Evolutionary conservation across 2,888 invertebrate genomes (phyloP), one percentile per base, ranked within the genome.

Genomic region (Vannuccia rotundouncinata): DNA sequence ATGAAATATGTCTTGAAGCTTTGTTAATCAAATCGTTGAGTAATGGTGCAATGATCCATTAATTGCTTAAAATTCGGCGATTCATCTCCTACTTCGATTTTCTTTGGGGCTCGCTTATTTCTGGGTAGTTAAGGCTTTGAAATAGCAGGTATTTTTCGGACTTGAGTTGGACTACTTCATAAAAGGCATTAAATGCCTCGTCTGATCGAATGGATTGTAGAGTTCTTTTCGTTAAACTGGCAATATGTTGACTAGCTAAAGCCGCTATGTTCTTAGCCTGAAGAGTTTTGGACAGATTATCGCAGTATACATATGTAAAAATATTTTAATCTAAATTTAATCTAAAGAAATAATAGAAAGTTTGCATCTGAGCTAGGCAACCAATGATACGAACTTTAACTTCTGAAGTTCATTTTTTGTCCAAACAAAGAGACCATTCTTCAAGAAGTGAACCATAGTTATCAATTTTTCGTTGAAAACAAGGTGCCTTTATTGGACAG

Each of bases 341-440:
- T 66, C 66, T 27, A 66, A 66, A 66, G 66, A 66, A 66, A 66
- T 22, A 66, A 66, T 66, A 22, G 66, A 66, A 66, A 66, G 66
- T 66, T 66, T 66, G 22, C 22, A 66, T 66, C 66, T 66, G 66
- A 66, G 66, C 66, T 66, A 66, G 66, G 22, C 66, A 66, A 66
- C 66, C 66, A 66, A 66, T 66, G 66, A 66, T 66, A 66, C 17
- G 22, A 66, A 27, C 66, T 66, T 27, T 66, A 13, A 66, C 66
- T 27, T 66, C 66, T 27, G 22, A 66, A 66, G 66, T 66, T 66
- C 13, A 66, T 22, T 66, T 45, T 45, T 45, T 45, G 45, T 45
- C 45, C 45, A 45, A 45, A 45, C 45, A 45, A 45, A 45, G 45
- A 45, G 45, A 45, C 45, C 45, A 45, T 45, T 45, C 45, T 45